phyloP scores from a whole-genome alignment of 2,888 invertebrate species.

The Epistrophe eligans region DNA sequence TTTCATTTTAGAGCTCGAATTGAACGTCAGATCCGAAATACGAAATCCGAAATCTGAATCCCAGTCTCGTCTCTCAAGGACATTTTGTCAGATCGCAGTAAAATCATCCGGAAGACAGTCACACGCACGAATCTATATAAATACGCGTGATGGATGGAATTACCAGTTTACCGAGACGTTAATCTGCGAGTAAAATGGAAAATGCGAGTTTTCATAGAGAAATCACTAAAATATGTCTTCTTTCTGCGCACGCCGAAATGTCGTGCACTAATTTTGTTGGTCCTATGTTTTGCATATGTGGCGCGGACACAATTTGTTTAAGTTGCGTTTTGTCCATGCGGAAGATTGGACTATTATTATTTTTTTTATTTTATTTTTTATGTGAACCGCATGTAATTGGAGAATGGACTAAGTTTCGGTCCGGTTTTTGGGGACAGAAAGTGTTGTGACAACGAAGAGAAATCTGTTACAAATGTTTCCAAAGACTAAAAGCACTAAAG shows the following conservation, averaged over 20 bases:
- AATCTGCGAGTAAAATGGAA: slow-evolving; percentile 46
- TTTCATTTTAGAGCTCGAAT: slow-evolving; percentile 21
- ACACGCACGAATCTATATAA: slow-evolving; percentile 52
- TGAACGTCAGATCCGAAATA: neutral
- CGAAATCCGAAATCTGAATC: slow-evolving; percentile 2
- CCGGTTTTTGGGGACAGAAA: slow-evolving; percentile 50
- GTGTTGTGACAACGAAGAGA: slow-evolving; percentile 67
- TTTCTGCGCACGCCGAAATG: slow-evolving; percentile 30
- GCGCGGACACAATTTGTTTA: slow-evolving; percentile 34
- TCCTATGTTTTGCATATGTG: slow-evolving; percentile 59
- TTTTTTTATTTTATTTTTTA: neutral
- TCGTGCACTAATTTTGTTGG: slow-evolving; percentile 67
- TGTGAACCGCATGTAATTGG: slow-evolving; percentile 27
- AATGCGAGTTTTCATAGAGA: slow-evolving; percentile 53
- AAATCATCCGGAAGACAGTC: slow-evolving; percentile 50
- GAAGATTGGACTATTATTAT: slow-evolving; percentile 41
- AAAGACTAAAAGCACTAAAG: slow-evolving; percentile 15
- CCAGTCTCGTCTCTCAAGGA: slow-evolving; percentile 53
- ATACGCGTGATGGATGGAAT: slow-evolving; percentile 70
- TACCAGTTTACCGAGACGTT: slow-evolving; percentile 35
- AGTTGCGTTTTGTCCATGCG: slow-evolving; percentile 48
- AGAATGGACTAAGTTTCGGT: slow-evolving; percentile 30
- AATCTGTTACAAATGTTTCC: slow-evolving; percentile 61
- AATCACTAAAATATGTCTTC: slow-evolving; percentile 40
- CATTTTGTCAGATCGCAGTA: slow-evolving; percentile 20